A percentile compares a stretch with the other conserved stretches of the same genome.
phyloP scores from a whole-genome alignment of 2,113 vertebrate species.

The Octodon degus region DNA sequence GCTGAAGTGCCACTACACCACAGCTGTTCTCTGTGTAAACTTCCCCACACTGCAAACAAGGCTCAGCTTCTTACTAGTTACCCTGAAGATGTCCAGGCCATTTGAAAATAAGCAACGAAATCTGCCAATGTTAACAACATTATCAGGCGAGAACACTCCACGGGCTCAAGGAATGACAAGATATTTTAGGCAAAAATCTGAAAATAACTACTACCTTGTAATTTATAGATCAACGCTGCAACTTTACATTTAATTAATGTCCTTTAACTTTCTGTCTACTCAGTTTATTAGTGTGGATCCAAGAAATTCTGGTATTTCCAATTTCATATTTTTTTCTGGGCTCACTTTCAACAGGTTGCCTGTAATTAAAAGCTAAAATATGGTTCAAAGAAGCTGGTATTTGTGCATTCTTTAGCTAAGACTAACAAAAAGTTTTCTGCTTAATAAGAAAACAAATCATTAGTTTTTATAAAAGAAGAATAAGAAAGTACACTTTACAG shows the following conservation, averaged over 20 bases:
- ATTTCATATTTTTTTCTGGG: not conserved
- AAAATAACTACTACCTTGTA: not conserved
- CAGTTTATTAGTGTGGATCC: not conserved
- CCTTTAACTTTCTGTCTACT: not conserved
- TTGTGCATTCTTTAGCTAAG: not conserved
- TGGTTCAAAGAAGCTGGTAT: not conserved
- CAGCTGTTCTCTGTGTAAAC: constrained; percentile 44
- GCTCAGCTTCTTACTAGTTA: not conserved
- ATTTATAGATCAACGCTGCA: not conserved
- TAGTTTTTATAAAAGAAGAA: constrained; percentile 30
- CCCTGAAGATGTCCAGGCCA: constrained; percentile 27
- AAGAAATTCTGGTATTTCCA: not conserved
- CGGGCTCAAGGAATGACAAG: not conserved
- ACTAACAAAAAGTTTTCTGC: not conserved
- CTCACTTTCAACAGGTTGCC: constrained; percentile 65
- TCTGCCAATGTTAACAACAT: constrained; percentile 8
- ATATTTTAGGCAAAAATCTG: constrained; percentile 26
- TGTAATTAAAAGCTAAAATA: constrained; percentile 33
- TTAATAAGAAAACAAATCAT: not conserved
- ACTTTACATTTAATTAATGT: not conserved
- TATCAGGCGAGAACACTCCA: not conserved
- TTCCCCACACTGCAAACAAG: constrained; percentile 15
- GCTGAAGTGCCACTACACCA: not conserved
- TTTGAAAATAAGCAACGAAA: constrained; percentile 10
- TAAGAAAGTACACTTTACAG: not conserved